Base-by-base conservation (phyloP, 37 sponge, comb jelly and placozoan species). In the Halichondria panicea region DNA sequence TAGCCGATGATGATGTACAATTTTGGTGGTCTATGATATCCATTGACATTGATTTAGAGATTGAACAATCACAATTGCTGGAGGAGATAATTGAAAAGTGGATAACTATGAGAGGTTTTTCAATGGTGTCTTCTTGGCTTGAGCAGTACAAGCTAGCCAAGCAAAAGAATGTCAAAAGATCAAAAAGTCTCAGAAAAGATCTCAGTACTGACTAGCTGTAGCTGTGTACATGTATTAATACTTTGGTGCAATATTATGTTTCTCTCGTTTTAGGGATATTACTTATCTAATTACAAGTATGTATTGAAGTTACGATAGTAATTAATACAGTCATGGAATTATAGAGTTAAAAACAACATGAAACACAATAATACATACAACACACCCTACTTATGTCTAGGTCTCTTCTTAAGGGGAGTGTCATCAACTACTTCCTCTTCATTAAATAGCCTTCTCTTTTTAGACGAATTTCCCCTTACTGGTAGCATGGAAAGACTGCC, bases 61-160 rank as follows among this genome's bases (percentile, higher is more conserved):
- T 43, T 30, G 38, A 43, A 4, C 12, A n/a, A 9, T 5, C 40
- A 80, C 55, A 45, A 71, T 72, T 80, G 18, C 39, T 80, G 59
- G 32, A 3, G 0, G 70, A 80, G 57, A 57, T 80, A n/a, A 60
- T 71, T 21, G n/a, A 66, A 43, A 50, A 71, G 21, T 80, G 72
- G 81, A 27, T 80, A 25, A 80, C 81, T 43, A 36, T 80, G 8
- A 19, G 81, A 48, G 72, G 81, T 71, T 80, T 80, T 34, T 80
- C 81, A 5, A 60, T 45, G 15, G 55, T 64, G 43, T 33, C 61
- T 32, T 31, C 72, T 36, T 70, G 63, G 63, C 57, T 80, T 43
- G 81, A 80, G 33, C 3, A 34, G 21, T 70, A 71, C 36, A 70
- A 80, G 59, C 59, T 54, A 36, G 54, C 28, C 21, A 25, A 31